phyloP scores from a whole-genome alignment of 2,113 vertebrate genomes.

The Acrocephalus arundinaceus region DNA sequence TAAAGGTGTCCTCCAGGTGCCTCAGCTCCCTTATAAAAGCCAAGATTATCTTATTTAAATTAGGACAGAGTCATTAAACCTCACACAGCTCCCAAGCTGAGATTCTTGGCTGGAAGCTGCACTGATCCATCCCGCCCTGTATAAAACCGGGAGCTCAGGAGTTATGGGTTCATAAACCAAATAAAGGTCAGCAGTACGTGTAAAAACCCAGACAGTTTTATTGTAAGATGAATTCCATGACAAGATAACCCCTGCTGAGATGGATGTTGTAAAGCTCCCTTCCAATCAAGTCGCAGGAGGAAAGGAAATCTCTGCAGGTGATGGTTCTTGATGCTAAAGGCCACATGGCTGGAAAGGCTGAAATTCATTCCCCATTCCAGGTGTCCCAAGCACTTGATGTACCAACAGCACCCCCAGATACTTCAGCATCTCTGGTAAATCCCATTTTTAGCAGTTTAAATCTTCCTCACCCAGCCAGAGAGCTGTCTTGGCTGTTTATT shows the following conservation, averaged over 20 bases:
- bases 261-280: neutral
- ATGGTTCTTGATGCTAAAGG: neutral
- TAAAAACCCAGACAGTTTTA: neutral
- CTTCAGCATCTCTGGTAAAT: neutral
- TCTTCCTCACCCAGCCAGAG: neutral
- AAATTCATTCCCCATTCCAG: neutral
- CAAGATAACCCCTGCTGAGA: neutral
- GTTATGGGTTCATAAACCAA: neutral
- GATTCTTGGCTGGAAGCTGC: neutral
- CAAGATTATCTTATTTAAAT: neutral
- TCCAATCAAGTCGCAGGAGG: neutral
- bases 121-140: neutral
- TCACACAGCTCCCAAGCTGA: neutral
- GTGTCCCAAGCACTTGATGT: fast-evolving
- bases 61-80: neutral
- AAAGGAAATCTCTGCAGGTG: neutral
- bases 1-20: neutral
- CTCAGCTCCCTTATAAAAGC: neutral
- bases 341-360: neutral
- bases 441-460: neutral
- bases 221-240: neutral
- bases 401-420: neutral
- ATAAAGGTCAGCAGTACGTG: neutral
- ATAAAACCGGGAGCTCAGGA: neutral
- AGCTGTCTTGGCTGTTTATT: neutral